These are phyloP conservation scores for Microctenopoma lineatum DNA, from an alignment of 2,797 vertebrate species.

Conservation along the genomic window DNA sequence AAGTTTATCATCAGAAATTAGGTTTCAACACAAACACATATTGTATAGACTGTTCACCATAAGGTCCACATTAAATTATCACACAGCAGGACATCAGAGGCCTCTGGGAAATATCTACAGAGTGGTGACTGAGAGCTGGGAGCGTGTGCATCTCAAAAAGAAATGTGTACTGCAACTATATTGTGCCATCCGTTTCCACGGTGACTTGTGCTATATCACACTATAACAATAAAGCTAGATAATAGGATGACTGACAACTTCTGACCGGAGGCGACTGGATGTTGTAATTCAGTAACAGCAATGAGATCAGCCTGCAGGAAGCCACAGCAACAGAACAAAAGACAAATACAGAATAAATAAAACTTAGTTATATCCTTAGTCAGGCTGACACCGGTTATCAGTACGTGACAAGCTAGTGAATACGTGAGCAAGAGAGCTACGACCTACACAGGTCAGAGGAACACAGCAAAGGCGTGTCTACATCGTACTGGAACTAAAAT, in stretches of 20 bases:
- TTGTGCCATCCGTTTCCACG: constrained; percentile 28
- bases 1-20: constrained; percentile 40
- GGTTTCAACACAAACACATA: constrained; percentile 65
- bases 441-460: constrained; percentile 25
- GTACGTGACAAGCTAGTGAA: constrained; percentile 51
- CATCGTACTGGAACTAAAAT: constrained; percentile 60
- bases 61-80: constrained; percentile 50
- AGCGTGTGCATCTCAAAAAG: constrained; percentile 12
- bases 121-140: constrained; percentile 36
- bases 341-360: constrained; percentile 52
- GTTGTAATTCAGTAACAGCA: constrained; percentile 46
- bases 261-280: constrained; percentile 23
- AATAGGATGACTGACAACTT: constrained; percentile 28
- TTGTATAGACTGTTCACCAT: constrained; percentile 37
- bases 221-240: constrained; percentile 31
- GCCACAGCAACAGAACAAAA: constrained; percentile 50
- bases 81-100: constrained; percentile 58
- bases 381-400: constrained; percentile 35
- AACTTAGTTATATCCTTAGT: constrained; percentile 40
- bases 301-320: constrained; percentile 50
- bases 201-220: constrained; percentile 44
- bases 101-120: constrained; percentile 68
- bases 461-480: constrained; percentile 34
- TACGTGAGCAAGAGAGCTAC: constrained; percentile 49
- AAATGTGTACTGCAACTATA: constrained; percentile 13